These are phyloP conservation scores for Archocentrus centrarchus DNA, from an alignment of 2,113 vertebrate genomes.

Conservation along the genomic window DNA sequence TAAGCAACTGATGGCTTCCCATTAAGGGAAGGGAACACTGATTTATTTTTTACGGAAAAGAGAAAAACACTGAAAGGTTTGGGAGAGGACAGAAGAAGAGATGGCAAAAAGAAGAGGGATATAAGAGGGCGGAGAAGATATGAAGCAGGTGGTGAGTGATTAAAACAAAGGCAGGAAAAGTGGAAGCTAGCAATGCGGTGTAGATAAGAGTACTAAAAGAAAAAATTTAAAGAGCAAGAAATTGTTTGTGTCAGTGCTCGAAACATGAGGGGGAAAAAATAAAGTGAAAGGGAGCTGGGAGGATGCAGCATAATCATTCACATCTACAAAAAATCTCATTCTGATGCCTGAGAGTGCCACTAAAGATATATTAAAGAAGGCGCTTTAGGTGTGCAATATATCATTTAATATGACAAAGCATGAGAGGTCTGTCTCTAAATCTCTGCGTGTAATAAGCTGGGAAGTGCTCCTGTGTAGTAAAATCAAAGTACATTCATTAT, in stretches of 20 bases:
- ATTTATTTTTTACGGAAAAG: slow-evolving; percentile 82
- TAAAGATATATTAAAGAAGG: slow-evolving; percentile 2
- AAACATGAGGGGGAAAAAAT: not conserved
- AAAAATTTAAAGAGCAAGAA: not conserved
- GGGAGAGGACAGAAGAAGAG: not conserved
- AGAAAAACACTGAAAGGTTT: not conserved
- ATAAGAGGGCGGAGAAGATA: not conserved
- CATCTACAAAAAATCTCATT: not conserved
- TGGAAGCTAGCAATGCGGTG: not conserved
- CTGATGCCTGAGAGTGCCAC: not conserved
- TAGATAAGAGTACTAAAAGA: not conserved
- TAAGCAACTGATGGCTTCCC: slow-evolving; percentile 96
- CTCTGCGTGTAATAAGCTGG: not conserved
- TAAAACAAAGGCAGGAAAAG: not conserved
- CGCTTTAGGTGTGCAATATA: not conserved
- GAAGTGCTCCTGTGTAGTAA: not conserved
- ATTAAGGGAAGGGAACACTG: slow-evolving; percentile 81
- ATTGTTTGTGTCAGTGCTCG: not conserved
- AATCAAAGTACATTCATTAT: not conserved
- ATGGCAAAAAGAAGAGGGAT: not conserved
- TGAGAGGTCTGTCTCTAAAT: not conserved
- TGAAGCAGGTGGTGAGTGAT: not conserved
- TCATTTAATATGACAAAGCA: slow-evolving; percentile 6
- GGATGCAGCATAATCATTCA: not conserved
- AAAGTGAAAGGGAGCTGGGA: not conserved